phyloP scores from a whole-genome alignment of 64 coral and sea anemone species.

The Porites australiensis region DNA sequence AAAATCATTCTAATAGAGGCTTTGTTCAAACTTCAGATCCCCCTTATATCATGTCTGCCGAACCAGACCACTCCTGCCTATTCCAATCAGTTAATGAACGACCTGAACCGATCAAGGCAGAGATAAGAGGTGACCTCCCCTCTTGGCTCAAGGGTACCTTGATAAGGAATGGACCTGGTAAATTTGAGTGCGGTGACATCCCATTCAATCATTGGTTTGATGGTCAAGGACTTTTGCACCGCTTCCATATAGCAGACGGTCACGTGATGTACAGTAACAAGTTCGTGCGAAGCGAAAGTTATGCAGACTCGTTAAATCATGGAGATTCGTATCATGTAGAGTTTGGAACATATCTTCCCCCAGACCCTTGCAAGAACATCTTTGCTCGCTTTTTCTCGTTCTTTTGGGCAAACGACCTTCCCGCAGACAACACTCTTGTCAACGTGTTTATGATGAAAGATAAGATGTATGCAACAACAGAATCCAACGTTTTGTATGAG shows the following conservation, averaged over 20 bases:
- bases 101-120: conserved; percentile 53
- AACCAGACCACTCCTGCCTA: neutral
- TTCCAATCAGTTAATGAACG: conserved; percentile 71
- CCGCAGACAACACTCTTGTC: conserved; percentile 71
- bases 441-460: conserved; percentile 71
- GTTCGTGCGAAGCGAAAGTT: conserved; percentile 83
- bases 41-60: neutral
- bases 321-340: conserved; percentile 33
- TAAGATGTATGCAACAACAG: conserved; percentile 80
- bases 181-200: conserved; percentile 82
- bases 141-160: conserved; percentile 86
- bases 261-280: conserved; percentile 84
- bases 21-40: neutral
- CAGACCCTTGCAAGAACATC: conserved; percentile 95
- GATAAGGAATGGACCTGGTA: conserved; percentile 86
- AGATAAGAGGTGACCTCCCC: conserved; percentile 72
- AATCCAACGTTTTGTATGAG: conserved; percentile 72
- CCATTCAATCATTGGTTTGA: conserved; percentile 89
- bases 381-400: conserved; percentile 84
- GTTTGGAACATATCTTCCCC: conserved; percentile 68
- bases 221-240: conserved; percentile 84
- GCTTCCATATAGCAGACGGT: conserved; percentile 79
- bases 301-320: conserved; percentile 39
- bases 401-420: conserved; percentile 8
- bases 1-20: no score